Base-by-base conservation (phyloP, 2,888 invertebrate genomes). In the Plemyria rubiginata region DNA sequence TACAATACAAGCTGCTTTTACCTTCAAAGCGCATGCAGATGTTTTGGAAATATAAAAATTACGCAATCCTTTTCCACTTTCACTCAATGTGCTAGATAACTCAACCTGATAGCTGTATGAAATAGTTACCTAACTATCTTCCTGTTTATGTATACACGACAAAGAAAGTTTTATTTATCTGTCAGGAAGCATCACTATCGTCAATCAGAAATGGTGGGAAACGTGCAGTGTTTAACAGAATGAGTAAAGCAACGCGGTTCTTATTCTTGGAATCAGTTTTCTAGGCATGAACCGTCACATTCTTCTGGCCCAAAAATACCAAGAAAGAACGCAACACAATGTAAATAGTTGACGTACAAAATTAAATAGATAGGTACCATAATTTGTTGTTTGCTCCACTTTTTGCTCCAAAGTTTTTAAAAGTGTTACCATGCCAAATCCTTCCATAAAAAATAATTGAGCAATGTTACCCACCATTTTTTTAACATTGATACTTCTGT, bases 81-180 rank as follows among this genome's bases (percentile, higher is more conserved):
- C 48, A n/a, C 48, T 28, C 11, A 12, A 46, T 15, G 45, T 45
- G 41, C 13, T 16, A 9, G 16, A 45, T 45, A 16, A 16, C 16
- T 45, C 6, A 29, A 49, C 13, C 29, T 32, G 13, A 49, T 48
- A 49, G 29, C 16, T 48, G 13, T 28, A 32, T 50, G 13, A 36
- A 36, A 36, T 50, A 36, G 11, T 15, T 13, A n/a, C n/a, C n/a
- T n/a, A 38, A 38, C 8, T 9, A 38, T 13, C 13, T 55, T 55
- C 32, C 38, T 54, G 46, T 55, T 15, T 49, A n/a, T 12, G 29
- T 49, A n/a, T n/a, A 36, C 50, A 50, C 50, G 50, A 36, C 15
- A 50, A 50, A 50, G 50, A 50, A 50, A 36, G 50, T 38, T 36
- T 28, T 13, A 11, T 28, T 56, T 56, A 40, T 56, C 38, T 56